Conservation (phyloP, 2,888 invertebrate genomes). For the Odontocolon sp. region DNA sequence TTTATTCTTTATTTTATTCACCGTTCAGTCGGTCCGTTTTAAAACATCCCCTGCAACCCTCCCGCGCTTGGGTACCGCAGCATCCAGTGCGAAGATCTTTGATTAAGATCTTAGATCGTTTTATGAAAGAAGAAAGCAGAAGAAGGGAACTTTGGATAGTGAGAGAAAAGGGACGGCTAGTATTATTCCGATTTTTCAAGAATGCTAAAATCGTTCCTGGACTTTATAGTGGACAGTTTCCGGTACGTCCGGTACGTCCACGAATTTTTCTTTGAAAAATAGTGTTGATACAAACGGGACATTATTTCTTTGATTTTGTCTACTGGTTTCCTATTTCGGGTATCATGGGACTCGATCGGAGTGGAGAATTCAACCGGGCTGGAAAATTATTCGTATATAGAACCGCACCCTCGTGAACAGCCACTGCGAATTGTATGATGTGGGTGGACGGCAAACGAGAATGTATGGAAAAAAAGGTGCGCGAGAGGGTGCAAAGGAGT, state of each 20-base stretch:
- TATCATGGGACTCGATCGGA: slow-evolving; percentile 37
- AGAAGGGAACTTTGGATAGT: slow-evolving; percentile 6
- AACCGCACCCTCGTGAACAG: slow-evolving; percentile 27
- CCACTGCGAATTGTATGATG: slow-evolving; percentile 25
- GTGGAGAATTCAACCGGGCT: slow-evolving; percentile 51
- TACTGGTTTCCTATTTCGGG: slow-evolving; percentile 32
- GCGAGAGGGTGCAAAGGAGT: slow-evolving; percentile 69
- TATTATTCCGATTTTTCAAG: slow-evolving; percentile 34
- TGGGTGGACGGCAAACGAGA: neutral
- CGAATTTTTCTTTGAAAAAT: neutral
- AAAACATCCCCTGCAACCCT: slow-evolving; percentile 33
- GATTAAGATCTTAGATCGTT: slow-evolving; percentile 55
- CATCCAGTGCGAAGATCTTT: slow-evolving; percentile 41
- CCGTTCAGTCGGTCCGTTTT: slow-evolving; percentile 29
- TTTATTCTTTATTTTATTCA: slow-evolving; percentile 42
- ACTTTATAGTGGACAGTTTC: slow-evolving; percentile 38
- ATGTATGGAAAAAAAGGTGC: slow-evolving; percentile 57
- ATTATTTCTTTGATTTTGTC: slow-evolving; percentile 29
- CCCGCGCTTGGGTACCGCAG: slow-evolving; percentile 32
- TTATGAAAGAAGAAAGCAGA: slow-evolving; percentile 32
- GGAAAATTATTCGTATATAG: slow-evolving; percentile 48
- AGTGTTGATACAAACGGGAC: slow-evolving; percentile 12
- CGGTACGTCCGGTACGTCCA: slow-evolving; percentile 26
- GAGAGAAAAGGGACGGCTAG: slow-evolving; percentile 55
- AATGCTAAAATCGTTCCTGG: neutral